Conservation (phyloP, 2,888 invertebrate genomes). For the Pristionchus japonicus region DNA sequence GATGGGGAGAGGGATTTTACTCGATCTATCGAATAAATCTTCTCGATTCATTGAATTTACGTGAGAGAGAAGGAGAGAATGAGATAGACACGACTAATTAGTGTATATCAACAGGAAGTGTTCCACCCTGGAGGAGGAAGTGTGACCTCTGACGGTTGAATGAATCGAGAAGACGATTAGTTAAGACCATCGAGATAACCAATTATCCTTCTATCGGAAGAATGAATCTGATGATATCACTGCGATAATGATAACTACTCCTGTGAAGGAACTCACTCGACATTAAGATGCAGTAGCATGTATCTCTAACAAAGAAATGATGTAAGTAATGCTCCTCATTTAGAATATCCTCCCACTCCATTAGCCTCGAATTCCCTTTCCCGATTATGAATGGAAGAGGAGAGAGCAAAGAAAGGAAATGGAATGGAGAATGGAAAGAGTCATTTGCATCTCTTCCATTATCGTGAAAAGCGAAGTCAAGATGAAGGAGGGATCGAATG, state of each 20-base stretch:
- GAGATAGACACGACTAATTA: not conserved
- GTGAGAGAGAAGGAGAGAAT: not conserved
- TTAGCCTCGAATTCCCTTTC: not conserved
- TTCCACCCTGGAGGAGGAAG: not conserved
- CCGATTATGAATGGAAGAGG: constrained; percentile 5
- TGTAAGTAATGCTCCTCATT: not conserved
- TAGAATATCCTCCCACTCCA: not conserved
- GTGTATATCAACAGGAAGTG: not conserved
- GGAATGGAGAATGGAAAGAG: constrained; percentile 29
- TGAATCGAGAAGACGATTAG: not conserved
- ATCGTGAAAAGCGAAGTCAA: not conserved
- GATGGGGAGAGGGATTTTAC: not conserved
- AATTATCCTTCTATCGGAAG: not conserved
- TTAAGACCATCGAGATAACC: not conserved
- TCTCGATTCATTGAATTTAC: not conserved
- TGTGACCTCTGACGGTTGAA: constrained; percentile 21
- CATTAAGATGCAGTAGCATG: no score
- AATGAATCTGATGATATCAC: not conserved
- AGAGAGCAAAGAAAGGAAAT: constrained; percentile 32
- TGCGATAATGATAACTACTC: not conserved
- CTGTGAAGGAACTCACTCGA: not conserved
- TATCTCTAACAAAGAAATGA: no score
- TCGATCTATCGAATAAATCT: not conserved
- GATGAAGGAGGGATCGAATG: not conserved
- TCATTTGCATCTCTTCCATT: not conserved